Percentiles rank a stretch among this genome's conserved stretches.
These are phyloP conservation scores for Galerucella pusilla DNA, from an alignment of 2,888 invertebrate species.

Conservation along the genomic window DNA sequence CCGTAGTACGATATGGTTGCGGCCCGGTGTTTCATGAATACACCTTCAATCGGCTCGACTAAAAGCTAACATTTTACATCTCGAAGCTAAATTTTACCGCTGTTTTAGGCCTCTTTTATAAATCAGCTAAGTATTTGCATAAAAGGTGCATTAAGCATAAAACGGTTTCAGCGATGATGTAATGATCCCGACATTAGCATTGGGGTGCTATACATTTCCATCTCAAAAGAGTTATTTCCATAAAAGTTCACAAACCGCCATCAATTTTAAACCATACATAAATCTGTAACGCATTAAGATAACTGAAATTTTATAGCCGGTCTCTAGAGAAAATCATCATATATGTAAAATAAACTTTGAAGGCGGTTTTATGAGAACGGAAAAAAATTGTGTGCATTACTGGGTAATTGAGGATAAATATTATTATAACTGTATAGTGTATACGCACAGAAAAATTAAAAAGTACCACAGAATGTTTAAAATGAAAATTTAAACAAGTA, in stretches of 20 bases:
- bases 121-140: conserved; percentile 29
- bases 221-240: background rate
- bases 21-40: no score
- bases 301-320: background rate
- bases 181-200: conserved; percentile 6
- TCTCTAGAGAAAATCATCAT: background rate
- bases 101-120: conserved; percentile 15
- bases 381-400: no score
- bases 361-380: no score
- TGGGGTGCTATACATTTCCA: background rate
- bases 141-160: conserved; percentile 31
- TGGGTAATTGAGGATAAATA: no score
- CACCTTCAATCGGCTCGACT: background rate
- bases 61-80: background rate
- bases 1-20: no score
- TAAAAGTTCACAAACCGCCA: background rate
- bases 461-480: no score
- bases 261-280: background rate
- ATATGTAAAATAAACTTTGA: no score
- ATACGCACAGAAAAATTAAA: no score
- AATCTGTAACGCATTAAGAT: background rate
- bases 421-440: no score
- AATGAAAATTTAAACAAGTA: no score
- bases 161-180: conserved; percentile 4
- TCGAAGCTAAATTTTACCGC: background rate